phyloP scores from a whole-genome alignment of 2,113 vertebrate species.

The Pogonocichla stellata region DNA sequence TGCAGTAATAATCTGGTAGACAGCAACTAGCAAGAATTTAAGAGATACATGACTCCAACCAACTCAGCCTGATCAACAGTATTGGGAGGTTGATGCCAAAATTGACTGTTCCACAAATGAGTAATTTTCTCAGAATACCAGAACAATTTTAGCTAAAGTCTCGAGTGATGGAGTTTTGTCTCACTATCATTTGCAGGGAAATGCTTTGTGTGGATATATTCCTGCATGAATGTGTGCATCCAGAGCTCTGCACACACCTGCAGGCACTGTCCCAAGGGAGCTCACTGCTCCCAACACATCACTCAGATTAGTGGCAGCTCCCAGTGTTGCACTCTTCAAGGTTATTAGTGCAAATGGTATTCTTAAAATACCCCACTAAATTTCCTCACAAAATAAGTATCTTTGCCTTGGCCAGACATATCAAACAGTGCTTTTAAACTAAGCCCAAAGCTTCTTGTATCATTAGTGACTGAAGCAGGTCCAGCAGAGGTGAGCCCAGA shows the following conservation, averaged over 20 bases:
- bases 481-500: not conserved
- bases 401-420: not conserved
- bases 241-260: not conserved
- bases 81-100: not conserved
- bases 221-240: fast-evolving
- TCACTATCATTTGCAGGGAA: not conserved
- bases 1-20: not conserved
- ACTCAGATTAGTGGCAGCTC: not conserved
- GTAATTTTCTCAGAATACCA: not conserved
- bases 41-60: not conserved
- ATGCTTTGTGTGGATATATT: not conserved
- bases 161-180: not conserved
- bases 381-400: not conserved
- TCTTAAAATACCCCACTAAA: not conserved
- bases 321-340: not conserved
- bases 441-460: not conserved
- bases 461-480: not conserved
- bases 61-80: not conserved
- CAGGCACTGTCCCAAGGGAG: not conserved
- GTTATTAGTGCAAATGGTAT: not conserved
- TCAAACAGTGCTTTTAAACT: not conserved
- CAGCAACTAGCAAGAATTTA: not conserved
- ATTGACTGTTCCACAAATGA: not conserved
- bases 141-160: not conserved
- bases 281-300: not conserved